These are phyloP conservation scores for Antennarius striatus DNA, from an alignment of 2,113 vertebrate genomes.

Conservation along the genomic window DNA sequence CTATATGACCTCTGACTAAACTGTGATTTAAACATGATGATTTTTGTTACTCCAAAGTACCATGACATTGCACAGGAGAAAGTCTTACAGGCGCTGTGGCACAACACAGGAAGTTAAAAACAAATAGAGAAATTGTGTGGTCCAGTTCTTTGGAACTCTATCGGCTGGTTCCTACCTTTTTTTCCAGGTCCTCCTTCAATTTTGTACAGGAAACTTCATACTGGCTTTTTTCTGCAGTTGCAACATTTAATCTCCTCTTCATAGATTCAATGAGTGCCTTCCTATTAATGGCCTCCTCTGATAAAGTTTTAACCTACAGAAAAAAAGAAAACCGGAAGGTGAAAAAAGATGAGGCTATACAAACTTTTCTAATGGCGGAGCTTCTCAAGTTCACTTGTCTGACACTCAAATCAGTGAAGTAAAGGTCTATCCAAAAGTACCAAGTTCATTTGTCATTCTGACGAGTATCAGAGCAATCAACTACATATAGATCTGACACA, in stretches of 20 bases:
- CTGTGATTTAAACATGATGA: neutral
- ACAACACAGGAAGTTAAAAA: neutral
- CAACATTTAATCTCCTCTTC: constrained; percentile 85
- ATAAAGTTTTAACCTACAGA: constrained; percentile 82
- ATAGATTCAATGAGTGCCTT: constrained; percentile 86
- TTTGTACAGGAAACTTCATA: constrained; percentile 83
- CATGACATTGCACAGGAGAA: neutral
- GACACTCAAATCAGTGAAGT: neutral
- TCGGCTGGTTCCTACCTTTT: constrained; percentile 80
- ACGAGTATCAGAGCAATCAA: neutral
- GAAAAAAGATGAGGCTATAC: neutral
- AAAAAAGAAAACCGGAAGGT: neutral
- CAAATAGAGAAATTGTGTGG: neutral
- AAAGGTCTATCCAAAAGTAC: neutral
- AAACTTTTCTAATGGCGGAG: neutral
- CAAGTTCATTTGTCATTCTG: neutral
- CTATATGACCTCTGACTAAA: neutral
- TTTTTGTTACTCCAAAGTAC: neutral
- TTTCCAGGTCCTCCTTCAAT: constrained; percentile 84
- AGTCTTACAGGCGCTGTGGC: neutral
- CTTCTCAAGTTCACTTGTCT: neutral
- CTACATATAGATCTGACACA: neutral
- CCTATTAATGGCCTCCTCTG: constrained; percentile 87
- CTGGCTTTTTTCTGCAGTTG: constrained; percentile 83
- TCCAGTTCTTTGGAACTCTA: neutral